A percentile compares a stretch with the other conserved stretches of the same genome.
Evolutionary conservation across 2,888 invertebrate species (phyloP).

Genomic region (Tipula helvola): DNA sequence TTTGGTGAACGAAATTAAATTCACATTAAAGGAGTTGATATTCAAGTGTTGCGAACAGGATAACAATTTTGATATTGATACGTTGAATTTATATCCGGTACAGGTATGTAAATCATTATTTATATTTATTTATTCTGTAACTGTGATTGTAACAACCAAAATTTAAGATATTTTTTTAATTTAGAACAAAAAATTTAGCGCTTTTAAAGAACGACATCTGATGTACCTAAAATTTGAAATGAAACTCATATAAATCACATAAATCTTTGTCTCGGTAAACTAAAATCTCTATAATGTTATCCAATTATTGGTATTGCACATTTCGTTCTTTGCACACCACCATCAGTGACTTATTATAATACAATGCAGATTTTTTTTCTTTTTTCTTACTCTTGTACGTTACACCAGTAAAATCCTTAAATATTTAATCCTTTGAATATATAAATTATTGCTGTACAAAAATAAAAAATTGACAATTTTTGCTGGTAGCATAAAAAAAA

Average conservation of each 20-base stretch:
- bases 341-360: background rate
- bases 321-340: background rate
- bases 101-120: constrained; percentile 15
- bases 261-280: background rate
- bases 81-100: constrained; percentile 39
- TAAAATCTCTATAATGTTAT: background rate
- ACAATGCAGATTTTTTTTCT: too few relatives aligned
- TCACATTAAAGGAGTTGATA: constrained; percentile 57
- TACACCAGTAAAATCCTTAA: background rate
- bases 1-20: constrained; percentile 72
- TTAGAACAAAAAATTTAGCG: background rate
- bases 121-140: too few relatives aligned
- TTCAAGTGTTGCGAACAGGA: constrained; percentile 40
- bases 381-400: too few relatives aligned
- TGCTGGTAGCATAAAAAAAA: background rate
- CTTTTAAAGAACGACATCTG: background rate
- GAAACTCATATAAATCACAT: background rate
- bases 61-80: constrained; percentile 40
- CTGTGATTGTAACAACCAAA: background rate
- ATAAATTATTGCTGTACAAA: background rate
- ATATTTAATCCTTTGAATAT: background rate
- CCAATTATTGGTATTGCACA: background rate
- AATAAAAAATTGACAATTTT: background rate
- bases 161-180: background rate
- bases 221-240: background rate